These are phyloP conservation scores for Epizoanthus ramosus DNA, from an alignment of 92 coral and sea anemone species.

Conservation along the genomic window DNA sequence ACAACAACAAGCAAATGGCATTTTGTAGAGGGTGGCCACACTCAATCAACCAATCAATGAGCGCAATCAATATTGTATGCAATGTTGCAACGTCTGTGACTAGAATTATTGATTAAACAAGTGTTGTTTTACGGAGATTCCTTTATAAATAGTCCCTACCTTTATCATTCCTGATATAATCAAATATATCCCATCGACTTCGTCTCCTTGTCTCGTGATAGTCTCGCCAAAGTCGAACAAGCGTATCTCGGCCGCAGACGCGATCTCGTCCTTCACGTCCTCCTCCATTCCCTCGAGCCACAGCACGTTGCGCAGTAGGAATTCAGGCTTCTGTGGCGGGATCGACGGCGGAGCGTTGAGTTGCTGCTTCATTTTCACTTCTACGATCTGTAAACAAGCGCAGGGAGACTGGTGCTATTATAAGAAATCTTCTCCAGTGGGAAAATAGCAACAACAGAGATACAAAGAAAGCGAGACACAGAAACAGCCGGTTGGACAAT, in stretches of 20 bases:
- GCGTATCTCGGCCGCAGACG: constrained; percentile 75
- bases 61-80: too few relatives aligned
- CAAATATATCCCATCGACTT: constrained; percentile 86
- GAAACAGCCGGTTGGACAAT: too few relatives aligned
- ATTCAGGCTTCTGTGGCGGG: constrained; percentile 82
- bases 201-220: constrained; percentile 89
- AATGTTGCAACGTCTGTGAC: too few relatives aligned
- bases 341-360: constrained; percentile 93
- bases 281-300: constrained; percentile 93
- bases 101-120: too few relatives aligned
- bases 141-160: constrained; percentile 49
- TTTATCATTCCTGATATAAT: constrained; percentile 93
- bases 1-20: too few relatives aligned
- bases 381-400: constrained; percentile 68
- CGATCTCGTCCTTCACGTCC: constrained; percentile 76
- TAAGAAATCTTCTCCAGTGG: too few relatives aligned
- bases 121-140: background rate
- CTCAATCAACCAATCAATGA: too few relatives aligned
- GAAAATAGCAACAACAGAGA: too few relatives aligned
- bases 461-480: too few relatives aligned
- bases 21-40: too few relatives aligned
- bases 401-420: background rate
- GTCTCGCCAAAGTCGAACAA: constrained; percentile 91
- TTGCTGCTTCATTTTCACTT: constrained; percentile 95
- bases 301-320: constrained; percentile 82